These are phyloP conservation scores for Pantherophis vulpinus DNA, from an alignment of 2,797 vertebrate species.

Conservation along the genomic window DNA sequence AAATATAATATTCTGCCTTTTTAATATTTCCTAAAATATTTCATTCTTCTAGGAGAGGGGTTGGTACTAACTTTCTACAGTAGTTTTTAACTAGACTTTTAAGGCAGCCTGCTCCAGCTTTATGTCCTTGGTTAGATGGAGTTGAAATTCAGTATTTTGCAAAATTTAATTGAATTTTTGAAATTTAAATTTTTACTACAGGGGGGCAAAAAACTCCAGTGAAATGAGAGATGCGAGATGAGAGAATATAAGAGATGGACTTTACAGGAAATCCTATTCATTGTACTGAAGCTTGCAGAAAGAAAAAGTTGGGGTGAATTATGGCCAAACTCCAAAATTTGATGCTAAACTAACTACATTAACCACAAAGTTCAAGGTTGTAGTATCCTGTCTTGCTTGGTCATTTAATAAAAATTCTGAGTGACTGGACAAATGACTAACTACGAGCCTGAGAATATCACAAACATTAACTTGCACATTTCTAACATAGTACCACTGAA, in stretches of 20 bases:
- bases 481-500: neutral
- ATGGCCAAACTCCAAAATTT: neutral
- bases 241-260: neutral
- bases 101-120: neutral
- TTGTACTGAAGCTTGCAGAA: neutral
- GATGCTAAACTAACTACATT: neutral
- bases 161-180: neutral
- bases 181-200: neutral
- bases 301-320: neutral
- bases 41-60: too few relatives aligned
- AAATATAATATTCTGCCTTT: too few relatives aligned
- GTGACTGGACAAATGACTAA: neutral
- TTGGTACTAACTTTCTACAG: too few relatives aligned
- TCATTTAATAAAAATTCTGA: neutral
- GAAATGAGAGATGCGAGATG: neutral
- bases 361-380: neutral
- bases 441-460: neutral
- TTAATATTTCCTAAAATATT: too few relatives aligned
- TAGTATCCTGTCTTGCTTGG: neutral
- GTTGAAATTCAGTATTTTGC: neutral
- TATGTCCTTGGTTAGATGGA: neutral
- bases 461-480: too few relatives aligned
- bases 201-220: neutral
- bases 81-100: neutral
- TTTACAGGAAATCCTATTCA: neutral